phyloP scores from a whole-genome alignment of 2,888 invertebrate species.

The Trimorus sp. region DNA sequence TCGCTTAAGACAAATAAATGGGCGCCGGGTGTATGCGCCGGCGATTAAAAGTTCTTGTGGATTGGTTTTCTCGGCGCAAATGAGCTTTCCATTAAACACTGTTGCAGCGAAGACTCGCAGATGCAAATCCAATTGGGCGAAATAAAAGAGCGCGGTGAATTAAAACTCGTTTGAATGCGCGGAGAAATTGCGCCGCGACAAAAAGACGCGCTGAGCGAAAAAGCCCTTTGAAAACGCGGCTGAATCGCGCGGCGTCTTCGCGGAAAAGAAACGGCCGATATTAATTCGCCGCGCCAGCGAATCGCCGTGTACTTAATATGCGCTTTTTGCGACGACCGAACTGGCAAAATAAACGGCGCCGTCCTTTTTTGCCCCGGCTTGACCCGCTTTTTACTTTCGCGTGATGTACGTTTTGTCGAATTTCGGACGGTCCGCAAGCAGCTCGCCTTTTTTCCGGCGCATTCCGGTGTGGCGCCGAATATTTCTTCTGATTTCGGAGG shows the following conservation, averaged over 20 bases:
- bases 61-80: conserved; percentile 60
- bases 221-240: no score
- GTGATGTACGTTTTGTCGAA: conserved; percentile 55
- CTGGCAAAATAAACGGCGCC: conserved; percentile 41
- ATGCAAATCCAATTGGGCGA: conserved; percentile 63
- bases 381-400: conserved; percentile 42
- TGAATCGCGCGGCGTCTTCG: conserved; percentile 4
- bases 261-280: conserved; percentile 13
- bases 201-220: conserved; percentile 23
- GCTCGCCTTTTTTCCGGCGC: not conserved
- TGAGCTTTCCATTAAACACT: conserved; percentile 62
- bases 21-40: conserved; percentile 39
- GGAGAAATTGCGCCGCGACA: conserved; percentile 24
- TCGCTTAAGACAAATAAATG: conserved; percentile 61
- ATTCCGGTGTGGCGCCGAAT: not conserved
- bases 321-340: conserved; percentile 13
- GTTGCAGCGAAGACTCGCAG: conserved; percentile 55
- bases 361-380: conserved; percentile 23
- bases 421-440: conserved; percentile 20
- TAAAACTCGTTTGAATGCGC: conserved; percentile 52
- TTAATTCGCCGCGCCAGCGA: conserved; percentile 46
- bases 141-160: conserved; percentile 57
- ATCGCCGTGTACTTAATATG: conserved; percentile 41
- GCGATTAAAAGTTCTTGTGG: conserved; percentile 62
- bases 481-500: not conserved